Evolutionary conservation across 2,888 invertebrate genomes (phyloP).

Genomic region (Plebejus anna): DNA sequence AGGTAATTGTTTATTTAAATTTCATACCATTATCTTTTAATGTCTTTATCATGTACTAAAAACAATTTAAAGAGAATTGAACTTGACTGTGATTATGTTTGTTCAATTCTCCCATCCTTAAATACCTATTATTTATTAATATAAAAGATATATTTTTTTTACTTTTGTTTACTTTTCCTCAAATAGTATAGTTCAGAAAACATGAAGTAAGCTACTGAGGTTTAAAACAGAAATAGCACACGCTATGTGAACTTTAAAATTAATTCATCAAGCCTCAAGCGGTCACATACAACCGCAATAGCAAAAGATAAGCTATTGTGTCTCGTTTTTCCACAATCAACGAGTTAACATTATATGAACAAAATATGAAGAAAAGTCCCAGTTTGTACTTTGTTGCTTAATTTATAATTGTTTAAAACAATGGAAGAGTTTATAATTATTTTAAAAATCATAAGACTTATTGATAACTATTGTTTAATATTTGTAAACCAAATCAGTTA

Average conservation of each 20-base stretch:
- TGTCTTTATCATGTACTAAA: conserved; percentile 39
- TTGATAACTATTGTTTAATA: neutral
- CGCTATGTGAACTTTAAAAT: no score
- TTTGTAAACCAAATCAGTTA: neutral
- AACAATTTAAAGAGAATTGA: conserved; percentile 33
- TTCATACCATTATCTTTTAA: conserved; percentile 40
- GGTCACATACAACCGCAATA: no score
- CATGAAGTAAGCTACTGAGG: no score
- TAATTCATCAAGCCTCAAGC: no score
- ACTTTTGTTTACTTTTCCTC: neutral
- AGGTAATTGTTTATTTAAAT: conserved; percentile 40
- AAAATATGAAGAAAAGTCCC: neutral
- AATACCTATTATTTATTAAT: conserved; percentile 1
- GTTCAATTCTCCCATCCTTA: conserved; percentile 9
- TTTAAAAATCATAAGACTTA: neutral
- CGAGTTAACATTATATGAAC: neutral
- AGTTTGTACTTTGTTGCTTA: neutral
- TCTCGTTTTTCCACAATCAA: no score
- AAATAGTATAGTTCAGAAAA: no score
- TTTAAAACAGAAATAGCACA: no score
- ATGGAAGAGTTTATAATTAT: neutral
- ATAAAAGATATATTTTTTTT: neutral
- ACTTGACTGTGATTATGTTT: conserved; percentile 29
- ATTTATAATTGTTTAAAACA: neutral
- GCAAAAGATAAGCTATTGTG: no score